A percentile compares a stretch with the other conserved stretches of the same genome.
These are phyloP conservation scores for Drosophila seclusa DNA, from an alignment of 2,888 invertebrate species.

Conservation along the genomic window DNA sequence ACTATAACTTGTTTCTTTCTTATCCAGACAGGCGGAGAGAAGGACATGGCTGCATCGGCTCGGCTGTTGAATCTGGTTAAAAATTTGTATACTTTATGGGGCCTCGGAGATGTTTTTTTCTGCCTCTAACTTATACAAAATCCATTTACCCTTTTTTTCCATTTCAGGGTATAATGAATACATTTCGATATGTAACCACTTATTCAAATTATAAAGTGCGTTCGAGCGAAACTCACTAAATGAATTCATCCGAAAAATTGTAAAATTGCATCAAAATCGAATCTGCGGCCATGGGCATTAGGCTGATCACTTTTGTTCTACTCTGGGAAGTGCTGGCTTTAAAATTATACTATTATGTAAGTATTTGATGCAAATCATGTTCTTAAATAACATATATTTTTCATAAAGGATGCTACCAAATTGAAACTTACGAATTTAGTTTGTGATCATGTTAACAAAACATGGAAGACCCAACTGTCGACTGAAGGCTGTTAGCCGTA, in stretches of 20 bases:
- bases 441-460: conserved; percentile 12
- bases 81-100: not conserved
- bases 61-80: not conserved
- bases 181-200: too few relatives aligned
- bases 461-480: conserved; percentile 22
- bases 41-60: not conserved
- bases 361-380: not conserved
- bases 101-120: not conserved
- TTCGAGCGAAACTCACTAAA: not conserved
- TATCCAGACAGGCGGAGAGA: too few relatives aligned
- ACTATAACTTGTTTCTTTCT: not conserved
- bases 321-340: not conserved
- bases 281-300: not conserved
- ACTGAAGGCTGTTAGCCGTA: conserved; percentile 26
- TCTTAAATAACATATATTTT: not conserved
- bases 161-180: not conserved
- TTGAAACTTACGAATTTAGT: conserved; percentile 31
- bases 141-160: not conserved
- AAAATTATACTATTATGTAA: not conserved
- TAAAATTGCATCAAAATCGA: not conserved
- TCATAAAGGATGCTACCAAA: conserved; percentile 4
- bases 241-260: not conserved
- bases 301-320: not conserved
- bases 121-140: not conserved
- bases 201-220: not conserved